phyloP scores from a whole-genome alignment of 2,888 invertebrate species.

The Drosophila tanythrix region DNA sequence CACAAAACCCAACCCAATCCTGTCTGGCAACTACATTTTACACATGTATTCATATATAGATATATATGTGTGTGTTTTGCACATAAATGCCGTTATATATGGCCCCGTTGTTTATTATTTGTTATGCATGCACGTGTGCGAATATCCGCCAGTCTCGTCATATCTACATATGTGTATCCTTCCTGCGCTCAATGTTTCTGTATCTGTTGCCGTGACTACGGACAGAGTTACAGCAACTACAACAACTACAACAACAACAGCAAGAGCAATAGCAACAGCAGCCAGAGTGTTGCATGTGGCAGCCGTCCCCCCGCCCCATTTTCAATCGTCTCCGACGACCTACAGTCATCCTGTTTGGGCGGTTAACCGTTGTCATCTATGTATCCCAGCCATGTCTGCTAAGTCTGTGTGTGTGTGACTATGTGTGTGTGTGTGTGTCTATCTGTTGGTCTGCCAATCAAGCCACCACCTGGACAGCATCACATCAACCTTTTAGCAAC shows the following conservation, averaged over 20 bases:
- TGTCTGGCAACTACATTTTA: conserved; percentile 61
- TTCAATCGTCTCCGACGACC: conserved; percentile 20
- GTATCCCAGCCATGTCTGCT: conserved; percentile 30
- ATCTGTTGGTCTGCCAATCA: conserved; percentile 12
- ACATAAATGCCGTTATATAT: conserved; percentile 38
- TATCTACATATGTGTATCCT: conserved; percentile 35
- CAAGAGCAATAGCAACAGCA: conserved; percentile 20
- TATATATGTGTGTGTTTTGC: neutral
- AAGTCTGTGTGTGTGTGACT: neutral
- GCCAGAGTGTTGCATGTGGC: conserved; percentile 8
- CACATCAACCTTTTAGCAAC: conserved; percentile 22
- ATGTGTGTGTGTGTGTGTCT: conserved; percentile 1
- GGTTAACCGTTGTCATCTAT: conserved; percentile 38
- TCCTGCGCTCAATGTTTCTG: conserved; percentile 25
- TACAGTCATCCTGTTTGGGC: conserved; percentile 50
- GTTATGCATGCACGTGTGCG: conserved; percentile 70
- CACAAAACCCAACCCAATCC: conserved; percentile 44
- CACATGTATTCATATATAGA: conserved; percentile 20
- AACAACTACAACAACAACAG: conserved; percentile 26
- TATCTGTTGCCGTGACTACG: conserved; percentile 42
- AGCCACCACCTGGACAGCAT: conserved; percentile 12
- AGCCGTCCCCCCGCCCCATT: neutral
- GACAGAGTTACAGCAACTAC: conserved; percentile 28
- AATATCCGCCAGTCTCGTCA: conserved; percentile 39
- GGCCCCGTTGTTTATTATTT: conserved; percentile 53